Evolutionary conservation across 2,797 vertebrate species (phyloP).

Genomic region (Vultur gryphus): DNA sequence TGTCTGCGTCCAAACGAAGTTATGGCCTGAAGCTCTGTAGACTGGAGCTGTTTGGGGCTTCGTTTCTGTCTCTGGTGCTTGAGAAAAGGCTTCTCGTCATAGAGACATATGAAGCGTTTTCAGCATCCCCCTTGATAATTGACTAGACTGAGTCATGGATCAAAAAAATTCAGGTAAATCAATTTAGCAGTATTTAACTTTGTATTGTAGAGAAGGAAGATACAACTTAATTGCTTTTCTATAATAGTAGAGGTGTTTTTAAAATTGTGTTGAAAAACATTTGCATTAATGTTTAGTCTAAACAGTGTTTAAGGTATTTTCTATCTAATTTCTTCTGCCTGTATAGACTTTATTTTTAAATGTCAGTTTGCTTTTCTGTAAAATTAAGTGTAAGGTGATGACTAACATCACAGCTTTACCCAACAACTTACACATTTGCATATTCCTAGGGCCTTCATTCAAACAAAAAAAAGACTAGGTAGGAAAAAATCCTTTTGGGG

Average conservation of each 20-base stretch:
- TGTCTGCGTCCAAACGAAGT: background rate
- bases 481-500: background rate
- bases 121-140: background rate
- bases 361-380: background rate
- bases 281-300: slow-evolving; percentile 5
- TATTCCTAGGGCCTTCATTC: background rate
- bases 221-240: background rate
- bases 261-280: background rate
- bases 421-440: background rate
- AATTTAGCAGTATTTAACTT: background rate
- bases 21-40: background rate
- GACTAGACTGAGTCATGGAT: background rate
- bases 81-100: background rate
- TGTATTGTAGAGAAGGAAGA: background rate
- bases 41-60: background rate
- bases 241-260: background rate
- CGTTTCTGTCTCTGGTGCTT: background rate
- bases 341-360: background rate
- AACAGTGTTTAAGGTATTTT: background rate
- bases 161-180: background rate
- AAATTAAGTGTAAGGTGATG: background rate
- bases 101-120: background rate
- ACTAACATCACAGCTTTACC: slow-evolving; percentile 16
- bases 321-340: background rate
- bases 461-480: background rate